Evolutionary conservation across 2,888 invertebrate species (phyloP).

Genomic region (Drosophila nigritarsus): DNA sequence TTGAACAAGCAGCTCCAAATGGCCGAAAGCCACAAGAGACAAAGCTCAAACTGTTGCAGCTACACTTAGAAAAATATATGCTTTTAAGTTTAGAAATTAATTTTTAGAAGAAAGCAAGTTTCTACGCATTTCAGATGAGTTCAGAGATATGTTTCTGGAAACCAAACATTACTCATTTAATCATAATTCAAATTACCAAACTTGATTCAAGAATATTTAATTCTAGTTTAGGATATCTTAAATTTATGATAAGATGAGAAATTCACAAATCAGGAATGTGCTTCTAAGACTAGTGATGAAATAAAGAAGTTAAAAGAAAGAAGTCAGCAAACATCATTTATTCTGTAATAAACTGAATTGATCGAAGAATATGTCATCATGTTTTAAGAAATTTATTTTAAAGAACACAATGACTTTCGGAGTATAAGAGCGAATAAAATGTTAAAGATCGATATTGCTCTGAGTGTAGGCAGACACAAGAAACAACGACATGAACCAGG

Average conservation of each 20-base stretch:
- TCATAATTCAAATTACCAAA: background rate
- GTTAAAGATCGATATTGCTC: background rate
- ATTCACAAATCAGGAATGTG: background rate
- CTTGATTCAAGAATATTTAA: background rate
- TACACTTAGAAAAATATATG: background rate
- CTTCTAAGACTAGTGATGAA: accelerated
- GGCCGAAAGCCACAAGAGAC: conserved; percentile 51
- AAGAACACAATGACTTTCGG: background rate
- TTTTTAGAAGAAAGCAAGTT: background rate
- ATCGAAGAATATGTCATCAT: no score
- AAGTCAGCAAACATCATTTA: background rate
- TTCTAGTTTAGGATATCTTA: background rate
- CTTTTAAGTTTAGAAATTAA: background rate
- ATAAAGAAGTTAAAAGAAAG: background rate
- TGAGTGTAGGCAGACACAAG: conserved; percentile 6
- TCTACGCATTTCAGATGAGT: background rate
- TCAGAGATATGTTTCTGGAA: background rate
- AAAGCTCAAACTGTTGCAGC: conserved; percentile 48
- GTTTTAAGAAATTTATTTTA: background rate
- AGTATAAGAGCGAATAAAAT: background rate
- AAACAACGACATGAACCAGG: conserved; percentile 33
- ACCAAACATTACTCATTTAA: background rate
- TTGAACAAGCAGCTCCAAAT: conserved; percentile 61
- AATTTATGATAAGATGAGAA: background rate
- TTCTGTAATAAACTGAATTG: background rate